phyloP scores from a whole-genome alignment of 2,113 vertebrate genomes.

The Turnix velox region DNA sequence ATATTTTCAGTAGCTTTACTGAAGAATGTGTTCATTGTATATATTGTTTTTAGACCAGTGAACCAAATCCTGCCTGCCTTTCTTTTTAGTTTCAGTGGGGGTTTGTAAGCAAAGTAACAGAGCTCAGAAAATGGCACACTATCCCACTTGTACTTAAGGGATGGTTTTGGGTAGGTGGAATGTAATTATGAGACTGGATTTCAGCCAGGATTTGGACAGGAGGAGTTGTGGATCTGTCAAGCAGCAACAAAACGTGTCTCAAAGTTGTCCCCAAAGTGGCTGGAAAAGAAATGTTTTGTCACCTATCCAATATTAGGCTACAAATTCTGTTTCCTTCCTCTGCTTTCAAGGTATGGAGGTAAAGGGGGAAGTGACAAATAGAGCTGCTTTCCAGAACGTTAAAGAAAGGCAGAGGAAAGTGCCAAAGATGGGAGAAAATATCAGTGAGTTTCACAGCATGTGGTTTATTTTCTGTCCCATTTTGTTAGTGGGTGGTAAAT shows the following conservation, averaged over 20 bases:
- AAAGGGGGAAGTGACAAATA: neutral
- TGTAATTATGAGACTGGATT: neutral
- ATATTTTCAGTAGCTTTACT: neutral
- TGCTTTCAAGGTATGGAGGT: neutral
- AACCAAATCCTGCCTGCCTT: constrained; percentile 1
- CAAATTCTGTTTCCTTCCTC: neutral
- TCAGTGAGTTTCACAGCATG: neutral
- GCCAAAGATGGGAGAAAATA: neutral
- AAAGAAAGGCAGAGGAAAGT: neutral
- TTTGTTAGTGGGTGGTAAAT: neutral
- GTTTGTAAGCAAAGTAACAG: neutral
- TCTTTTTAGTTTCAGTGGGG: neutral
- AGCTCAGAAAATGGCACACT: neutral
- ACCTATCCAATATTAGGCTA: neutral
- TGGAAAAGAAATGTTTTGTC: neutral
- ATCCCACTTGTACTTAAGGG: neutral
- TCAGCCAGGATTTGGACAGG: neutral
- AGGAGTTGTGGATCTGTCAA: neutral
- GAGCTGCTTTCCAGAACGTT: neutral
- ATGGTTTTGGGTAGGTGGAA: neutral
- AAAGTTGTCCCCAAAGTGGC: neutral
- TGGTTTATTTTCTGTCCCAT: neutral
- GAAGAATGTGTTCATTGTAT: neutral
- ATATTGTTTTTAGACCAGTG: neutral
- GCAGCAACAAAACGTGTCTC: neutral